Conservation (phyloP, 2,888 invertebrate genomes). For the Ophion ventricosus region DNA sequence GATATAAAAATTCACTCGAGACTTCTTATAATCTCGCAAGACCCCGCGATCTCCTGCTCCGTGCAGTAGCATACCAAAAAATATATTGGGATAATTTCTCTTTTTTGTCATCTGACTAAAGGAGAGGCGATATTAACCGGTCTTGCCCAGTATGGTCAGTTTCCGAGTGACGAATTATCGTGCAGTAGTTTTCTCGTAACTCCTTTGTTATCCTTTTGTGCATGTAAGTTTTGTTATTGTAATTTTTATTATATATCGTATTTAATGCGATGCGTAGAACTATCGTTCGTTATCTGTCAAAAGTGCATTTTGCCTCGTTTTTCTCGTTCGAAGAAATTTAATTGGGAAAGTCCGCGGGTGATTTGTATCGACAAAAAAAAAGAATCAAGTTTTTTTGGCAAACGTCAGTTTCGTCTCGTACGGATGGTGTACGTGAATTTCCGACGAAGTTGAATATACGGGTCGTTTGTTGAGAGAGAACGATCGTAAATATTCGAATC, state of each 20-base stretch:
- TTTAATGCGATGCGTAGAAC: background rate
- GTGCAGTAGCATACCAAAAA: background rate
- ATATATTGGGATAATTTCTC: constrained; percentile 9
- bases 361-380: background rate
- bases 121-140: constrained; percentile 24
- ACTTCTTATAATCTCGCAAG: background rate
- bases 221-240: constrained; percentile 52
- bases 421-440: background rate
- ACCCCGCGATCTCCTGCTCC: background rate
- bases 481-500: background rate
- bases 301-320: background rate
- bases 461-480: background rate
- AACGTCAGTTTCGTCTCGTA: background rate
- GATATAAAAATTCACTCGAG: background rate
- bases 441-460: background rate
- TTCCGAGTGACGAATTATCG: constrained; percentile 41
- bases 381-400: background rate
- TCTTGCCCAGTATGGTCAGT: constrained; percentile 57
- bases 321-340: background rate
- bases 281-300: background rate
- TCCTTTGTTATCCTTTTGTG: constrained; percentile 44
- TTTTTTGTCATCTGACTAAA: background rate
- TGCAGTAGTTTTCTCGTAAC: constrained; percentile 46
- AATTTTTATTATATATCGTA: background rate
- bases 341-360: background rate